Percentiles rank a stretch among this genome's conserved stretches.
Conservation (phyloP, 2,113 vertebrate species). For the Monopterus albus region DNA sequence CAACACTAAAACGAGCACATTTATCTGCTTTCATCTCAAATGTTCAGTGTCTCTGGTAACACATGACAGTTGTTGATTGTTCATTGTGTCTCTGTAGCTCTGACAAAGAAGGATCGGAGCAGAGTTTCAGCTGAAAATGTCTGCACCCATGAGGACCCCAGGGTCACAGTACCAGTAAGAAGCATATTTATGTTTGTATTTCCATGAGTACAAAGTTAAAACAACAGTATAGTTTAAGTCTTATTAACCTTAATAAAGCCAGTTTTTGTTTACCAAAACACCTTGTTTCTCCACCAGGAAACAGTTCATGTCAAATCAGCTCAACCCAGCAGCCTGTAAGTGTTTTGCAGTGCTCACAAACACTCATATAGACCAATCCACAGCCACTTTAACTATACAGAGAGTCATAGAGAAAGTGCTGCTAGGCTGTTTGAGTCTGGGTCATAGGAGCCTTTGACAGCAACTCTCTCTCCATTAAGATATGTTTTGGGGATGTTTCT, state of each 20-base stretch:
- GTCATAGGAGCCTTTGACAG: no score
- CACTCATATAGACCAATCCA: no score
- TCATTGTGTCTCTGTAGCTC: conserved; percentile 74
- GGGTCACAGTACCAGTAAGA: conserved; percentile 86
- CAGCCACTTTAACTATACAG: neutral
- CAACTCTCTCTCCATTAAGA: no score
- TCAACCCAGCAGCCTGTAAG: conserved; percentile 91
- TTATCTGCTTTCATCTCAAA: neutral
- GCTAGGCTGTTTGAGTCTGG: no score
- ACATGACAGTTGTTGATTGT: neutral
- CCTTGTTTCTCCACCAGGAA: conserved; percentile 82
- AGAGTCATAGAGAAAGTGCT: no score
- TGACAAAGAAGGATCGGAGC: conserved; percentile 82
- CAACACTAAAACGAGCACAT: neutral
- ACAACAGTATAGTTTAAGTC: neutral
- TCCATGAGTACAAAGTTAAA: neutral
- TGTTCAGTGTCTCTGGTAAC: neutral
- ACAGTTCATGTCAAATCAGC: conserved; percentile 90
- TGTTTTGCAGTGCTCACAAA: no score
- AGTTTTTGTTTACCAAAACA: conserved; percentile 29
- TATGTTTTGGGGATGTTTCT: no score
- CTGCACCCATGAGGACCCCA: conserved; percentile 85
- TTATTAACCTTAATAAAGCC: neutral
- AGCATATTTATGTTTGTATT: neutral
- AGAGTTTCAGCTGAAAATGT: conserved; percentile 86